Base-by-base conservation (phyloP, 2,797 vertebrate genomes). In the Takifugu ocellatus region DNA sequence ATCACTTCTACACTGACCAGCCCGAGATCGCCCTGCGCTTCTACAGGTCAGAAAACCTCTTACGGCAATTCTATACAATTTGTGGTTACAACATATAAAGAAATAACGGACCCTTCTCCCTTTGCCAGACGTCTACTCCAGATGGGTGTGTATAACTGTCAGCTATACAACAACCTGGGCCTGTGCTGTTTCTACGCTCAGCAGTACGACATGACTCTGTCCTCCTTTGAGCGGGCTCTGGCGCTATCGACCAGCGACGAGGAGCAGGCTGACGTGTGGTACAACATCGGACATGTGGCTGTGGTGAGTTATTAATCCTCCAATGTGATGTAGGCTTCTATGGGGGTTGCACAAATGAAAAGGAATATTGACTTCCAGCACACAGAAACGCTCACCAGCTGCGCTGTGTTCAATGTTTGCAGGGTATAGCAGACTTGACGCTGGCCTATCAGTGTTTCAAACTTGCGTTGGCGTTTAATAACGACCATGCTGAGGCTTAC, bases 121-220 rank as follows among this genome's bases (percentile, higher is more conserved):
- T 33, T 48, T 78, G 4, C 14, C 70, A 99, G 97, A 68, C 94
- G 97, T 14, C 91, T 99, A 47, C 90, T 99, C 63, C 96, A 99
- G 88, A 98, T 98, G 96, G 97, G 97, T 27, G 93, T 99, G 62
- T 97, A 98, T 77, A 98, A 96, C 87, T 97, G 95, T 84, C 95
- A 97, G 56, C 93, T 99, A 61, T 97, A 97, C 74, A 99, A 98
- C 92, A 99, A 99, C 84, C 90, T 99, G 84, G 97, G 96, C 16
- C 91, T 99, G 65, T 98, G 96, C 75, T 99, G 97, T 89, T 99
- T 98, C 86, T 98, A 95, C 10, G 97, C 96, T 46, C 97, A 99
- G 89, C 97, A 99, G 82, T 99, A 98, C n/a, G 97, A 99, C 77
- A 96, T 99, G 96, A 95, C 94, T 15, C 90, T 99, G 50, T 94